Conservation (phyloP, 2,888 invertebrate genomes). For the Andrena fulva region DNA sequence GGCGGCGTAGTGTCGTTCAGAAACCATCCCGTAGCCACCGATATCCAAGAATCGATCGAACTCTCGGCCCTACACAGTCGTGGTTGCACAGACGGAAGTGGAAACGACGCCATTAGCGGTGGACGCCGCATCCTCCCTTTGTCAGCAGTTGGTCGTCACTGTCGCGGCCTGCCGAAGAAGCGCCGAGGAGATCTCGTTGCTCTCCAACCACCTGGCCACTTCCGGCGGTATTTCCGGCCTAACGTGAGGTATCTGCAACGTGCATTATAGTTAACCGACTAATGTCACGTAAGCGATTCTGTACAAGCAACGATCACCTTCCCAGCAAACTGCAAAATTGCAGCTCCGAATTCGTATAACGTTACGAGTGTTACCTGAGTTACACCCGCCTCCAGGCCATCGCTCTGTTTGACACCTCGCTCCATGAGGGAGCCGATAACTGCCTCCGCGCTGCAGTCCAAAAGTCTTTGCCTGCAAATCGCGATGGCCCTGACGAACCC, state of each 20-base stretch:
- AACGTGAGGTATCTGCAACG: conserved; percentile 75
- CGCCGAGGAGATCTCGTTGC: conserved; percentile 90
- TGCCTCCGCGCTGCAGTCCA: conserved; percentile 85
- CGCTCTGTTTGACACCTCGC: conserved; percentile 81
- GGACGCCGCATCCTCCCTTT: conserved; percentile 73
- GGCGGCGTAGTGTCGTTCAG: background rate
- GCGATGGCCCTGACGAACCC: conserved; percentile 88
- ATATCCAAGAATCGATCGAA: background rate
- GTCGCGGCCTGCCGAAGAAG: conserved; percentile 85
- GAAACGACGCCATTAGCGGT: conserved; percentile 66
- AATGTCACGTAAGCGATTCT: background rate
- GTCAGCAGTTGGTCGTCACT: conserved; percentile 77
- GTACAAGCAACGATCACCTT: background rate
- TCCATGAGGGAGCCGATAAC: conserved; percentile 84
- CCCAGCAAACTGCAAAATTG: too few relatives aligned
- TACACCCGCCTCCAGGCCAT: conserved; percentile 79
- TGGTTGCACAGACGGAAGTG: conserved; percentile 72
- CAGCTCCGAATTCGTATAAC: background rate
- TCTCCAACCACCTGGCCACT: conserved; percentile 89
- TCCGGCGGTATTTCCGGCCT: conserved; percentile 89
- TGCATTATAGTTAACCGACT: background rate
- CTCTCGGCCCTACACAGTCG: conserved; percentile 69
- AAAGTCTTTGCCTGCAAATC: conserved; percentile 83
- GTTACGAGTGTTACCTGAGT: conserved; percentile 76
- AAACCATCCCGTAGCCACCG: background rate